These are phyloP conservation scores for Pseudococcus jackbeardsleyi DNA, from an alignment of 2,888 invertebrate species.

Conservation along the genomic window DNA sequence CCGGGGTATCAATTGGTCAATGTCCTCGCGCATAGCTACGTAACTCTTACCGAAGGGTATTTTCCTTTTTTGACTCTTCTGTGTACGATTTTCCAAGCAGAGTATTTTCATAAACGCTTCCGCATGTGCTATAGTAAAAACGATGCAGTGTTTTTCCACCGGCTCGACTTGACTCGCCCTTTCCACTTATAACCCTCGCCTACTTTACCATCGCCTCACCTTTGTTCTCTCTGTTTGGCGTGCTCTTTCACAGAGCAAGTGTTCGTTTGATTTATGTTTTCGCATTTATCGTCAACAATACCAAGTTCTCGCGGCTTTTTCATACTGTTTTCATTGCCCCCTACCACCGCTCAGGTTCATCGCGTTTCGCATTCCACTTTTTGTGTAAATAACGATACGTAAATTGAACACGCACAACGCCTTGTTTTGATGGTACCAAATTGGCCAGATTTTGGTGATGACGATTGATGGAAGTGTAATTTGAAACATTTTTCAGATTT, in stretches of 20 bases:
- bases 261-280: conserved; percentile 35
- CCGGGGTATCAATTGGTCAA: conserved; percentile 1
- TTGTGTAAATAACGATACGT: too few species aligned
- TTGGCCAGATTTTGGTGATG: too few species aligned
- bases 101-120: conserved; percentile 39
- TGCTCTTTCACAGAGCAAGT: neutral
- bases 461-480: too few species aligned
- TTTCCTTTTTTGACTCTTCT: neutral
- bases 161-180: neutral
- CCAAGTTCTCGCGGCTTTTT: conserved; percentile 2
- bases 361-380: too few species aligned
- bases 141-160: neutral
- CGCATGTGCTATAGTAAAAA: neutral
- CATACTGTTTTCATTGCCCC: neutral
- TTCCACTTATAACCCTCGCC: neutral
- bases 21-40: neutral
- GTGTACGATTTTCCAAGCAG: neutral
- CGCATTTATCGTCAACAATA: conserved; percentile 32
- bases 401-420: too few species aligned
- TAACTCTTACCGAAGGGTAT: neutral
- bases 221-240: neutral
- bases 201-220: neutral
- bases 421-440: too few species aligned
- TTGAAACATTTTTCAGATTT: too few species aligned
- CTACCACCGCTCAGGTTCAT: too few species aligned